Base-by-base conservation (phyloP, 1,140 invertebrate species). In the Drosophila biarmipes region DNA sequence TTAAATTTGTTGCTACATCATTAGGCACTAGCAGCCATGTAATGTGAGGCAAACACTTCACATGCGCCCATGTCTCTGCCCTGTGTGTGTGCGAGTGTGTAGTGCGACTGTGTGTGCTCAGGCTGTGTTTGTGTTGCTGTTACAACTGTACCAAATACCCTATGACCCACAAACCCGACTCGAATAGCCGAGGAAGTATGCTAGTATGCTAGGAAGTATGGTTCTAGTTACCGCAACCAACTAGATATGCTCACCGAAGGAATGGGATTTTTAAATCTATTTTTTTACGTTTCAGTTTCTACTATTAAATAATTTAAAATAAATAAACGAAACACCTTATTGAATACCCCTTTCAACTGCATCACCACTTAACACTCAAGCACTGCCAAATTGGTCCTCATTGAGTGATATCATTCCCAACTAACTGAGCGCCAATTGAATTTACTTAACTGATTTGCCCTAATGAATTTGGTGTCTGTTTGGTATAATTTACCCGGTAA, bases 1-100 rank as follows among this genome's bases (percentile, higher is more conserved):
- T 90, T 90, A 90, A 89, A 89, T 89, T 90, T 90, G 84, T 89
- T 90, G 85, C 85, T 90, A 90, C 84, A 90, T 89, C 84, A 89
- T 89, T 89, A 89, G 84, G 84, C 84, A 84, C 84, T 89, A 84
- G 85, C 84, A 84, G 72, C 72, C 84, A 77, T 87, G 77, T 84
- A 84, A 89, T 89, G 79, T 68, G 76, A 67, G 59, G 51, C 82
- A 86, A 86, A 78, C 84, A 86, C 82, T 86, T 87, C 55, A 62
- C 54, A 72, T 66, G 49, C 35, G 53, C 38, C 58, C 52, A 54
- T 38, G 57, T 43, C 49, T 40, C 38, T 14, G 37, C 19, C 43
- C 19, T 42, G 21, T 54, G 35, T 42, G 38, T 53, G 19, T 21
- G 11, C 34, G 29, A 34, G 17, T 45, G 29, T 62, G 61, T 35